Base-by-base conservation (phyloP, 2,113 vertebrate genomes). In the Caranx ignobilis region DNA sequence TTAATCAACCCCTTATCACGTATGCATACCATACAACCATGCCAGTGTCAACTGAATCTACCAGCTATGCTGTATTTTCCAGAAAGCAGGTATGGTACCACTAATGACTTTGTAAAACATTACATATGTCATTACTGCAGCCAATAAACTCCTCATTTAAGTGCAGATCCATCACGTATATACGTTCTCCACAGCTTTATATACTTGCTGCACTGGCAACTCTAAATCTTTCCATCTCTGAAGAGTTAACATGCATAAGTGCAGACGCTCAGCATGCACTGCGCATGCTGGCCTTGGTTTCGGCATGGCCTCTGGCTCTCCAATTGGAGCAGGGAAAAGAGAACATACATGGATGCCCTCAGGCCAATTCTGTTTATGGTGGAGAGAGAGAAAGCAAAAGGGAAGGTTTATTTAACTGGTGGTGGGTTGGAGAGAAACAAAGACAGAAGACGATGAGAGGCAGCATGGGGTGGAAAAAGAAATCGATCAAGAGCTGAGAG, bases 281-380 rank as follows among this genome's bases (percentile, higher is more conserved):
- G 64, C 55, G 69, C 70, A 66, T 13, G 43, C 64, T 26, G 68
- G 86, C 82, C 83, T 85, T 87, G 80, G 82, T 83, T 86, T 59
- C 11, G 39, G 63, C 75, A 67, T 86, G 79, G 84, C 86, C 87
- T 81, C 78, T 87, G 84, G 92, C 82, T 78, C 69, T 88, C 37
- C 34, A 81, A 82, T 79, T 79, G 52, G 60, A 82, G 79, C 75
- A 76, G 67, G 39, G 11, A 67, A 69, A 45, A 74, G 75, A 83
- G 76, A 81, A 71, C 59, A 9, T 83, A 82, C 70, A 86, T 47
- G 54, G 79, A 83, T 85, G 71, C 77, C 90, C 56, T 61, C 55
- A 35, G 77, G 91, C 56, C 56, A 81, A 81, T 82, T 83, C 11
- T 89, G 74, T 70, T 88, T 71, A 76, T 85, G 75, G 70, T 59